These are phyloP conservation scores for Halocynthia roretzi DNA, from an alignment of 23 tunicate genomes.

Conservation along the genomic window DNA sequence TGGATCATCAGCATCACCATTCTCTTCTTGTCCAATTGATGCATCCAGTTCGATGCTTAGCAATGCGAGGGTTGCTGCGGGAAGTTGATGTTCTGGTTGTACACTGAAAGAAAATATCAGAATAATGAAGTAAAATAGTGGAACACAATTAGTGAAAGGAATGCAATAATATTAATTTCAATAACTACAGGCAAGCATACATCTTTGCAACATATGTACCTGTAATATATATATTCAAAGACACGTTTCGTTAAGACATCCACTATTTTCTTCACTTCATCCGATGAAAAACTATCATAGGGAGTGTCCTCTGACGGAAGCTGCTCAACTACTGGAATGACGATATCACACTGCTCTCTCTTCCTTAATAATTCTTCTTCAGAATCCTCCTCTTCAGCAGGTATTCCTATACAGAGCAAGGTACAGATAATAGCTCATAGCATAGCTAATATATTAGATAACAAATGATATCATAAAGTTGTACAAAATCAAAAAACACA, in stretches of 20 bases:
- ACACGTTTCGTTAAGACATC: slow-evolving; percentile 57
- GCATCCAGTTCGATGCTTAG: slow-evolving; percentile 65
- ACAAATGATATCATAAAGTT: too few species aligned
- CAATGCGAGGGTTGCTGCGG: slow-evolving; percentile 47
- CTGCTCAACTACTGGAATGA: slow-evolving; percentile 40
- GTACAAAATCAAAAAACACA: too few species aligned
- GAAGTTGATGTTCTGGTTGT: slow-evolving; percentile 73
- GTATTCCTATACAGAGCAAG: too few species aligned
- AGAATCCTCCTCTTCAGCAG: slow-evolving; percentile 19
- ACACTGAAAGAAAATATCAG: slow-evolving; percentile 30
- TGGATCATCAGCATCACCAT: not conserved
- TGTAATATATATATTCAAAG: slow-evolving; percentile 49
- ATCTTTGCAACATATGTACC: slow-evolving; percentile 10
- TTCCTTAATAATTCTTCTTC: slow-evolving; percentile 43
- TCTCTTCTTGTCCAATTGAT: slow-evolving; percentile 10
- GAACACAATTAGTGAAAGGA: not conserved
- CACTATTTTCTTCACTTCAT: slow-evolving; percentile 47
- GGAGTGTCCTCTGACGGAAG: slow-evolving; percentile 32
- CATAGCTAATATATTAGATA: too few species aligned
- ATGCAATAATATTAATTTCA: not conserved
- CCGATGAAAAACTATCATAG: slow-evolving; percentile 19
- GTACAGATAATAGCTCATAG: too few species aligned
- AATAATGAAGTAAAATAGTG: not conserved
- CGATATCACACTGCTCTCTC: slow-evolving; percentile 33
- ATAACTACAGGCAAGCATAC: not conserved